A percentile compares a stretch with the other conserved stretches of the same genome.
Evolutionary conservation across 37 sponge, comb jelly and placozoan species (phyloP).

Genomic region (Hormiphora californensis): DNA sequence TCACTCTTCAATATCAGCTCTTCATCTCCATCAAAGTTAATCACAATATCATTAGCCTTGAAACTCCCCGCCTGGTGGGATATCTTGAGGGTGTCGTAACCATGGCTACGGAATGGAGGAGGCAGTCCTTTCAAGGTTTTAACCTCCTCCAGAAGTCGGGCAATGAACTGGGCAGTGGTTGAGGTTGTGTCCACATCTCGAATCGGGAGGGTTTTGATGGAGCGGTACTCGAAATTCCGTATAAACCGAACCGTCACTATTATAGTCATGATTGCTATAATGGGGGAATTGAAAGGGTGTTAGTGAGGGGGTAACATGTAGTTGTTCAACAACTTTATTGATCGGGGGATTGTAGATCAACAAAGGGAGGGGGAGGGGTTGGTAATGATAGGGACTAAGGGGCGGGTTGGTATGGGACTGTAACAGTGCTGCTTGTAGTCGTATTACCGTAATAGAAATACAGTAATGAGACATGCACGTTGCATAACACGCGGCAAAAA

Average conservation of each 20-base stretch:
- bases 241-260: conserved; percentile 14
- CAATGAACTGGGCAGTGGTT: not conserved
- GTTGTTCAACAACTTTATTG: too few relatives aligned
- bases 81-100: conserved; percentile 46
- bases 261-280: not conserved
- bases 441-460: too few relatives aligned
- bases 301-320: too few relatives aligned
- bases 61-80: conserved; percentile 47
- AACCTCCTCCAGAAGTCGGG: not conserved
- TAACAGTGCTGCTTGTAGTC: too few relatives aligned
- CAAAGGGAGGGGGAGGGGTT: too few relatives aligned
- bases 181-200: conserved; percentile 2
- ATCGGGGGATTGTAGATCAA: too few relatives aligned
- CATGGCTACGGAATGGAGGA: conserved; percentile 8
- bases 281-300: not conserved
- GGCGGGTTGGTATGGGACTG: too few relatives aligned
- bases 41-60: conserved; percentile 44
- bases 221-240: conserved; percentile 49
- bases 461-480: too few relatives aligned
- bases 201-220: conserved; percentile 22
- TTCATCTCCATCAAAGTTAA: conserved; percentile 11
- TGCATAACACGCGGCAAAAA: too few relatives aligned
- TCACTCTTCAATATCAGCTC: not conserved
- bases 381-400: too few relatives aligned
- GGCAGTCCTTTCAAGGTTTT: conserved; percentile 26